phyloP scores from a whole-genome alignment of 1,140 invertebrate genomes.

The Euglossa dilemma region DNA sequence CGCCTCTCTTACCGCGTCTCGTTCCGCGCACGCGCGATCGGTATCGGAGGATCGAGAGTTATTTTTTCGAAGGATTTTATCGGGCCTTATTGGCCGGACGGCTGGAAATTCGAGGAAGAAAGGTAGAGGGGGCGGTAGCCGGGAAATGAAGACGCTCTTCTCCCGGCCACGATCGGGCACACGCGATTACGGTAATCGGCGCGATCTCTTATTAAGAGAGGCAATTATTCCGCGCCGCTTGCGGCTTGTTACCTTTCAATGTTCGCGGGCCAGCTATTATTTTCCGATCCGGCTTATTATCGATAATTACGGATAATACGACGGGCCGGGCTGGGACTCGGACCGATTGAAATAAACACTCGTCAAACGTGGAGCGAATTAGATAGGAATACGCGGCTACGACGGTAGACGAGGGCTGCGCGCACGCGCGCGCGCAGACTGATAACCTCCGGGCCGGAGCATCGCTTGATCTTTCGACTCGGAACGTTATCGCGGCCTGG shows the following conservation, averaged over 20 bases:
- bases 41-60: too few relatives aligned
- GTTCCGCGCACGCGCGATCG: too few relatives aligned
- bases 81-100: background rate
- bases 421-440: background rate
- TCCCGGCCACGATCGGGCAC: background rate
- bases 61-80: too few relatives aligned
- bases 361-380: constrained; percentile 6
- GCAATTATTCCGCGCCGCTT: constrained; percentile 24
- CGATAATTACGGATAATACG: constrained; percentile 34
- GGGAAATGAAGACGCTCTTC: constrained; percentile 1
- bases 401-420: background rate
- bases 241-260: constrained; percentile 26
- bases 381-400: background rate
- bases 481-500: constrained; percentile 48
- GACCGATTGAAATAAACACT: constrained; percentile 24
- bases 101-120: background rate
- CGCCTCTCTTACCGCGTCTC: background rate
- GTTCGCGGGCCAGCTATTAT: background rate
- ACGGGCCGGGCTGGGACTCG: too few relatives aligned
- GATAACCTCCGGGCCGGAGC: constrained; percentile 57
- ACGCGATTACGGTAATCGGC: background rate
- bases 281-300: background rate
- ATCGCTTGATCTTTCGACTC: constrained; percentile 59
- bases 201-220: constrained; percentile 6
- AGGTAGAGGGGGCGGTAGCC: background rate